Conservation (phyloP, 2,888 invertebrate genomes). For the Anarsia innoxiella region DNA sequence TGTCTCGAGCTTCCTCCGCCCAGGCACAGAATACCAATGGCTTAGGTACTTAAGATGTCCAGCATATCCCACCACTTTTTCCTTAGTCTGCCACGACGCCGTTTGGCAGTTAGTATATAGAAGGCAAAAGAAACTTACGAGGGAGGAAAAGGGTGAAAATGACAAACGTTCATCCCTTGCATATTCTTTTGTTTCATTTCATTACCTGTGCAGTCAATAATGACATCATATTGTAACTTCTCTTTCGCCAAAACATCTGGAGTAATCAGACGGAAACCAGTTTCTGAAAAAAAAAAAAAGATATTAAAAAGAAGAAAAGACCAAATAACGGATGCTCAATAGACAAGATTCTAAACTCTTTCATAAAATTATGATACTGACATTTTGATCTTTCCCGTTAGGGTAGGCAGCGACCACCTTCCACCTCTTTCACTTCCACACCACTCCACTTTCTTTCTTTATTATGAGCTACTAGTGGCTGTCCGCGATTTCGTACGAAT, state of each 20-base stretch:
- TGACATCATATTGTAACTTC: slow-evolving; percentile 73
- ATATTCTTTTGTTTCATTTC: no score
- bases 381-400: no score
- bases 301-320: no score
- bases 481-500: no score
- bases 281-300: slow-evolving; percentile 54
- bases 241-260: slow-evolving; percentile 73
- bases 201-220: slow-evolving; percentile 82
- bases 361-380: not conserved
- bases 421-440: not conserved
- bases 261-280: slow-evolving; percentile 73
- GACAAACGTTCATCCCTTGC: no score
- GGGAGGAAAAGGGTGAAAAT: no score
- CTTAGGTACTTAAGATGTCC: not conserved
- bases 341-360: not conserved
- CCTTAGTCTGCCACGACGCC: not conserved
- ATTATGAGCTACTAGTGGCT: no score
- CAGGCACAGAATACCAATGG: no score
- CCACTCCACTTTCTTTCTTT: not conserved
- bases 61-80: not conserved
- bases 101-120: not conserved
- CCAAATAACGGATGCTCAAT: no score
- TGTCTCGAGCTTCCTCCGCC: no score
- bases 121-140: no score
- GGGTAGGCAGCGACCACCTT: not conserved